Base-by-base conservation (phyloP, 2,113 vertebrate genomes). In the Ameiurus melas region DNA sequence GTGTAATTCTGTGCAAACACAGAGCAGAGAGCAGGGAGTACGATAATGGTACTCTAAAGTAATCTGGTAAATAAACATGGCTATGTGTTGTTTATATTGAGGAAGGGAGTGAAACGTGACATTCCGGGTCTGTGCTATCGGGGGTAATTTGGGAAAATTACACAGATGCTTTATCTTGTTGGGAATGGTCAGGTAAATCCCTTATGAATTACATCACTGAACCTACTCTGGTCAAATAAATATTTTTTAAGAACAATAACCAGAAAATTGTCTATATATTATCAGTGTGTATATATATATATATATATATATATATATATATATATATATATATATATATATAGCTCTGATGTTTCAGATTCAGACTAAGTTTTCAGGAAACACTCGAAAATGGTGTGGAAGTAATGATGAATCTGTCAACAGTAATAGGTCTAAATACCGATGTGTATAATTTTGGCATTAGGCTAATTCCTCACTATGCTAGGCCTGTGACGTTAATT, bases 1-100 rank as follows among this genome's bases (percentile, higher is more conserved):
- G 30, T 39, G 30, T 60, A 60, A 14, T 60, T 60, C 2, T 20
- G n/a, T 10, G 27, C 27, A 36, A 14, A 82, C 30, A 12, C 30
- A 20, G n/a, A 57, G 78, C 53, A 36, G 36, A 20, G n/a, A 57
- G 78, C 53, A 36, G 36, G 36, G 36, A 36, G 36, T 36, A 36
- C 36, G 5, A 19, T 22, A 25, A 22, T 13, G 5, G 3, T 36
- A 12, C 20, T 39, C 20, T 22, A 39, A 36, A 0, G 10, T 22
- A 13, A 25, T 25, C 57, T 60, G 55, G 10, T 60, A 60, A 60
- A 60, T 25, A 12, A 6, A 62, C 80, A 33, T 25, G 33, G 36
- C 80, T 30, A 16, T 43, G 53, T 83, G 58, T 12, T 83, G 80
- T 83, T 83, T 62, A 83, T 83, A 5, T 14, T 25, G 80, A 39